phyloP scores from a whole-genome alignment of 2,797 vertebrate species.

The Chloroceryle inda region DNA sequence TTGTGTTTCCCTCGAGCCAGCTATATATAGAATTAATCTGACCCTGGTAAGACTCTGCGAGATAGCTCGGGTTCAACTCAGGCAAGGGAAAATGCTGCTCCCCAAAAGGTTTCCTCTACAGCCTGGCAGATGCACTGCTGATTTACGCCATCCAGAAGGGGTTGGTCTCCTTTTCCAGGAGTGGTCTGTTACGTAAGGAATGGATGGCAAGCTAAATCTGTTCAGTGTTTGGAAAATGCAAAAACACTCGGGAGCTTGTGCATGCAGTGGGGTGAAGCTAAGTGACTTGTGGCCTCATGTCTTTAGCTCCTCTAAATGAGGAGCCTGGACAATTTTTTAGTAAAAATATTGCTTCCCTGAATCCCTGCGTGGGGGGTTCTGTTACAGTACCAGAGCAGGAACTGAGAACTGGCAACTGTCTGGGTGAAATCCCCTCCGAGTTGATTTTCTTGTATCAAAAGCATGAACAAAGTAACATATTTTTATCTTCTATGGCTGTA shows the following conservation, averaged over 20 bases:
- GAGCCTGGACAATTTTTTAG: background rate
- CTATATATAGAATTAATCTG: conserved; percentile 31
- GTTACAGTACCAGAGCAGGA: background rate
- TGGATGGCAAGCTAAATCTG: background rate
- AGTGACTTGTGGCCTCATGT: background rate
- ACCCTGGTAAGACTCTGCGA: background rate
- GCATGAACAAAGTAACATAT: background rate
- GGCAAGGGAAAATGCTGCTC: conserved; percentile 8
- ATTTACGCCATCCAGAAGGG: background rate
- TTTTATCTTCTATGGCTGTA: background rate
- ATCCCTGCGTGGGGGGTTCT: background rate
- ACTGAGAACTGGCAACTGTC: background rate
- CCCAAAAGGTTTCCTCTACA: background rate
- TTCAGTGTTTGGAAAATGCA: background rate
- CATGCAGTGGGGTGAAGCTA: background rate
- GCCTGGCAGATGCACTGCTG: background rate
- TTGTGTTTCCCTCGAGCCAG: conserved; percentile 2
- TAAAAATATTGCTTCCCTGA: background rate
- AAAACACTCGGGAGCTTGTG: background rate
- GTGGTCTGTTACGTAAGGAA: background rate
- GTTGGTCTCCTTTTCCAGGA: background rate
- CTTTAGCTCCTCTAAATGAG: background rate
- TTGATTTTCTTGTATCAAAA: background rate
- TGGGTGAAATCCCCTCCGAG: background rate
- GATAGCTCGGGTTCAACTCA: background rate